These are phyloP conservation scores for Arrhamphus sclerolepis DNA, from an alignment of 2,797 vertebrate species.

Conservation along the genomic window DNA sequence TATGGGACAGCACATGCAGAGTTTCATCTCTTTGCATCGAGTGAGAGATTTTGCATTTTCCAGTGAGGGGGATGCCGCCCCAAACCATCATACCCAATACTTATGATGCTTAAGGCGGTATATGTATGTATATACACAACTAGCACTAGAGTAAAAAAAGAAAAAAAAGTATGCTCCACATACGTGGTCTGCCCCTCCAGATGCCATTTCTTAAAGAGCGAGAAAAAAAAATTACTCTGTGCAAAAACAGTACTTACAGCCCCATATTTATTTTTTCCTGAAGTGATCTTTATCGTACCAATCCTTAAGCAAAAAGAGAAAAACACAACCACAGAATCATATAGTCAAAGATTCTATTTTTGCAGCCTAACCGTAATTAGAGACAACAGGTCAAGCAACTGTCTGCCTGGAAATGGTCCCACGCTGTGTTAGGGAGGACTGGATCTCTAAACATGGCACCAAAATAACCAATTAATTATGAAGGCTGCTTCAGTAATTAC, in stretches of 20 bases:
- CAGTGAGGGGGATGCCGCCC: no score
- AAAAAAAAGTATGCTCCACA: not conserved
- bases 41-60: no score
- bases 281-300: constrained; percentile 56
- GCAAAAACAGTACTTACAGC: constrained; percentile 15
- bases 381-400: constrained; percentile 56
- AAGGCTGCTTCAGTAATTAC: constrained; percentile 60
- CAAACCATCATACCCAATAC: no score
- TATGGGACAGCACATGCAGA: no score
- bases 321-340: constrained; percentile 61
- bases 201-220: constrained; percentile 45
- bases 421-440: constrained; percentile 44
- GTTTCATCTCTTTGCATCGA: no score
- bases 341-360: constrained; percentile 62
- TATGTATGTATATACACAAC: not conserved
- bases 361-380: constrained; percentile 64
- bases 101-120: no score
- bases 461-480: constrained; percentile 65
- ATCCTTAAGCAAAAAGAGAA: constrained; percentile 43
- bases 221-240: constrained; percentile 15
- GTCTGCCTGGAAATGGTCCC: constrained; percentile 59
- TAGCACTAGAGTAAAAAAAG: not conserved
- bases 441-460: constrained; percentile 55
- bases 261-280: constrained; percentile 26
- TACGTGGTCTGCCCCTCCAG: constrained; percentile 13